These are phyloP conservation scores for Aspiorhynchus laticeps DNA, from an alignment of 2,113 vertebrate species.

Conservation along the genomic window DNA sequence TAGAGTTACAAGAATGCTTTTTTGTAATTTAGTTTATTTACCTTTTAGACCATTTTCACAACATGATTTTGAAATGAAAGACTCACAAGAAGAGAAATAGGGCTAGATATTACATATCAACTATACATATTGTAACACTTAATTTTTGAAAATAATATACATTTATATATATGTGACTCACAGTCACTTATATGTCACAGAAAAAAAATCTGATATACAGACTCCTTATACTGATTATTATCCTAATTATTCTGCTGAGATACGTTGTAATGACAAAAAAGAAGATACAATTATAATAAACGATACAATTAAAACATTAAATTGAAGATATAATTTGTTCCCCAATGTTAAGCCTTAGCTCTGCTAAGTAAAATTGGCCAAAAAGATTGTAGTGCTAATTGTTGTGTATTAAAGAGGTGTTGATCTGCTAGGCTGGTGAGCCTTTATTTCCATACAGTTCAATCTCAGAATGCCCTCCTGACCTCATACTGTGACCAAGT, in stretches of 20 bases:
- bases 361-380: slow-evolving; percentile 4
- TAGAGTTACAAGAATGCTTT: not conserved
- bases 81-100: not conserved
- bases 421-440: slow-evolving; percentile 29
- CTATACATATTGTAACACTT: slow-evolving; percentile 33
- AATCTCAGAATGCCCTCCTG: slow-evolving; percentile 80
- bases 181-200: not conserved
- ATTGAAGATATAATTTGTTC: slow-evolving; percentile 20
- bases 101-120: slow-evolving; percentile 3
- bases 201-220: not conserved
- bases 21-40: slow-evolving; percentile 5
- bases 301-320: not conserved
- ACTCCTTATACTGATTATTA: slow-evolving; percentile 15
- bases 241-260: not conserved
- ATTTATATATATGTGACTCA: slow-evolving; percentile 32
- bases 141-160: slow-evolving; percentile 11
- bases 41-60: not conserved
- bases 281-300: not conserved
- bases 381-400: not conserved
- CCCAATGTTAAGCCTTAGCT: slow-evolving; percentile 23
- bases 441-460: not conserved
- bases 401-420: slow-evolving; percentile 1
- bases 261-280: not conserved
- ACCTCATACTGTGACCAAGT: slow-evolving; percentile 85
- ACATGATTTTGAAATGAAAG: not conserved